Percentiles rank a stretch among this genome's conserved stretches.
Conservation (phyloP, 2,113 vertebrate species). For the Dermatemys mawii region DNA sequence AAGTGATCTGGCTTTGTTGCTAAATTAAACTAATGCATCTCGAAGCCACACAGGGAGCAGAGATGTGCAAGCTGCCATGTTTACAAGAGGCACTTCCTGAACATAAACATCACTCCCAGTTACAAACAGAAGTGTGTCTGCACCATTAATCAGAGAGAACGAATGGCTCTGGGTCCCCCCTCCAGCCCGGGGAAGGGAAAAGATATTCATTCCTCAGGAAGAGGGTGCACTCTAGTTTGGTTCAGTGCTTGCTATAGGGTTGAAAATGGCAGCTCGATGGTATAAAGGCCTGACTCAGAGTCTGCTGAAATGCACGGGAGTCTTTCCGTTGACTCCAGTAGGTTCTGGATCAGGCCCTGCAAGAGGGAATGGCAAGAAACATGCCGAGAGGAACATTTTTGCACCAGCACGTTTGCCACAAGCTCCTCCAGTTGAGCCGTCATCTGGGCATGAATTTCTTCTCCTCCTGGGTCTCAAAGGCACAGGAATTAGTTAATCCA, state of each 20-base stretch:
- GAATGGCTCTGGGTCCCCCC: background rate
- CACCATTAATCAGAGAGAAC: slow-evolving; percentile 10
- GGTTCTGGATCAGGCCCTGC: background rate
- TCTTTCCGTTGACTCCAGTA: background rate
- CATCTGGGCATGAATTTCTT: too few species aligned
- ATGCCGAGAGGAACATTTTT: background rate
- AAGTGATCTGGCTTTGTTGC: slow-evolving; percentile 9
- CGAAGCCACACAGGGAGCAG: slow-evolving; percentile 32
- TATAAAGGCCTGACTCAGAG: fast-evolving
- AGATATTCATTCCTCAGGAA: background rate
- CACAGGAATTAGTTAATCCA: background rate
- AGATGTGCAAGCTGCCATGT: background rate
- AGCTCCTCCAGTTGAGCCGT: background rate
- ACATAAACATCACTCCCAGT: background rate
- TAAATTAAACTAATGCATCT: slow-evolving; percentile 28
- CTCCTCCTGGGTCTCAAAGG: background rate
- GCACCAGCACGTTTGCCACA: background rate
- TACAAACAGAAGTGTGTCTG: background rate
- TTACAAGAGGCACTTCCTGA: slow-evolving; percentile 10
- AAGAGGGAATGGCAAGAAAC: background rate
- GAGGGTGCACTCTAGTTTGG: fast-evolving
- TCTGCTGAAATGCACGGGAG: background rate
- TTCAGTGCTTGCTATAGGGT: too few species aligned
- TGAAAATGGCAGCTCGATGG: fast-evolving
- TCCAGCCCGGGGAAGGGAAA: background rate